Evolutionary conservation across 2,113 vertebrate genomes (phyloP).

Genomic region (Phyllostomus discolor): DNA sequence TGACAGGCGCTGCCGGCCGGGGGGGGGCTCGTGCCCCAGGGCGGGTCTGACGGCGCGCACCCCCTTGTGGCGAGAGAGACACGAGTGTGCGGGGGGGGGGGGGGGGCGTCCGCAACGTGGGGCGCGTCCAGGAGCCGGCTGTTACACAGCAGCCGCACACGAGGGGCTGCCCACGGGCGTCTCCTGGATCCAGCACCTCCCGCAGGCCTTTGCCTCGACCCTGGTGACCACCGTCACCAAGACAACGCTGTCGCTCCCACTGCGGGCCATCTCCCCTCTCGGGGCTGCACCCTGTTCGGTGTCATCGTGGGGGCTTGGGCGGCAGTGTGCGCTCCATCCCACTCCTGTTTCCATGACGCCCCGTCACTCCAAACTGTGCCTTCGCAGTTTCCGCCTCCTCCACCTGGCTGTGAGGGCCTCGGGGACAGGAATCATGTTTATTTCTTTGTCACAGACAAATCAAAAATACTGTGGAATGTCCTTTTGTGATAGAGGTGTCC

Average conservation of each 20-base stretch:
- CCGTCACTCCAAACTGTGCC: not conserved
- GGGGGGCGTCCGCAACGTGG: no score
- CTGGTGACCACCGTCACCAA: not conserved
- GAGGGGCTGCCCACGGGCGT: accelerated
- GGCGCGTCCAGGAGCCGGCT: accelerated
- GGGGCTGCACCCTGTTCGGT: accelerated
- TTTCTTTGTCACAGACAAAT: not conserved
- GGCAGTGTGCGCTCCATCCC: no score
- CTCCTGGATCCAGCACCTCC: not conserved
- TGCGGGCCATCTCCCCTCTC: accelerated
- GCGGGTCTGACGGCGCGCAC: not conserved
- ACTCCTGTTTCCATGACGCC: not conserved
- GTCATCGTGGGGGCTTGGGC: accelerated
- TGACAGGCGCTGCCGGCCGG: constrained; percentile 48
- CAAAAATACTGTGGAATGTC: accelerated
- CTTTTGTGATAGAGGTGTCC: not conserved
- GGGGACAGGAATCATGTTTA: not conserved
- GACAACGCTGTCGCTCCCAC: no score
- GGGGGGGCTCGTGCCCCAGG: accelerated
- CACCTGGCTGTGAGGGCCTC: not conserved
- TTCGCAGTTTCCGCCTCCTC: not conserved
- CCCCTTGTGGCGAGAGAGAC: not conserved
- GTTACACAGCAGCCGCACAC: not conserved
- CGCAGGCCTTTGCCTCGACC: not conserved
- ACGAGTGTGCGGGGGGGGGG: accelerated